Evolutionary conservation across 2,888 invertebrate species (phyloP).

Genomic region (Mongoloraphidia duomilia): DNA sequence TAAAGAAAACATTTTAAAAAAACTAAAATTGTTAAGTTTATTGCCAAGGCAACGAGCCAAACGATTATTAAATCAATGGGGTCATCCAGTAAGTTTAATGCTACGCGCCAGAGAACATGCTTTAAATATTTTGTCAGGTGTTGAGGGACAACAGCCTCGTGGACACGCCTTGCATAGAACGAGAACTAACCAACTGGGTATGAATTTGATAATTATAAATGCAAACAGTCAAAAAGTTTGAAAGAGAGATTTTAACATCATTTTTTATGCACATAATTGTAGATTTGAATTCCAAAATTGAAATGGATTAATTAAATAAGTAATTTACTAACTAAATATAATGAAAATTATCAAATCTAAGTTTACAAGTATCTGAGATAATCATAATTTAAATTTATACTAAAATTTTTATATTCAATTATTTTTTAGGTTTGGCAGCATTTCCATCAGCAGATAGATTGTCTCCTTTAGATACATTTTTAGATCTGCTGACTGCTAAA

Average conservation of each 20-base stretch:
- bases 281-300: too few species aligned
- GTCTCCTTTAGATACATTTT: conserved; percentile 70
- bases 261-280: too few species aligned
- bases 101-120: conserved; percentile 72
- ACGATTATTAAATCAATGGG: conserved; percentile 63
- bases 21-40: conserved; percentile 56
- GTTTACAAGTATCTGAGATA: too few species aligned
- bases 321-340: too few species aligned
- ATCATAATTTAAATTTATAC: neutral
- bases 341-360: too few species aligned
- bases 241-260: too few species aligned
- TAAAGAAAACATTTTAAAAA: conserved; percentile 45
- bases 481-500: conserved; percentile 74
- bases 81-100: conserved; percentile 59
- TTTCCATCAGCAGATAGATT: conserved; percentile 55
- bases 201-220: neutral
- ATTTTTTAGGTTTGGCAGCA: conserved; percentile 49
- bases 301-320: too few species aligned
- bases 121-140: conserved; percentile 61
- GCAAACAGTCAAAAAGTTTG: too few species aligned
- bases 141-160: conserved; percentile 31
- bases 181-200: conserved; percentile 16
- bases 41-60: conserved; percentile 66
- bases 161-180: conserved; percentile 20
- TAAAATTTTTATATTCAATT: neutral